phyloP scores from a whole-genome alignment of 2,113 vertebrate genomes.

The Megatriorchis doriae region DNA sequence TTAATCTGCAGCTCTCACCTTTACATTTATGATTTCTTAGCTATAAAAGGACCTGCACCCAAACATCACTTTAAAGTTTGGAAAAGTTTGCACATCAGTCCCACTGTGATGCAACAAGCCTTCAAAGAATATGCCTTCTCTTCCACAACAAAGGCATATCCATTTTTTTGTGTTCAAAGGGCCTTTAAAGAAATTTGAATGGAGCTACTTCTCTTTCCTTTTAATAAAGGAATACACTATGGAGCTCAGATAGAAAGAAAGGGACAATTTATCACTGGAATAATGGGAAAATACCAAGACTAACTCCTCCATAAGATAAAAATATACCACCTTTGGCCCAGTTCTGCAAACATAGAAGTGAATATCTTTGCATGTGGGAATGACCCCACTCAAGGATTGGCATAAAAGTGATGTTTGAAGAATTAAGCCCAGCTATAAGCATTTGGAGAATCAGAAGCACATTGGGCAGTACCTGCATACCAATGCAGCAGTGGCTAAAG shows the following conservation, averaged over 20 bases:
- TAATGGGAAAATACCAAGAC: neutral
- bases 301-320: neutral
- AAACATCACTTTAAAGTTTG: neutral
- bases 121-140: neutral
- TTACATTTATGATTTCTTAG: neutral
- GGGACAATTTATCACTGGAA: neutral
- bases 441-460: neutral
- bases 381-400: neutral
- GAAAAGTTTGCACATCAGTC: neutral
- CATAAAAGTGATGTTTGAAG: neutral
- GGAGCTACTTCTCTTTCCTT: neutral
- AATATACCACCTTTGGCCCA: neutral
- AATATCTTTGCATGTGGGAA: neutral
- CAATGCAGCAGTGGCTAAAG: neutral
- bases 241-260: neutral
- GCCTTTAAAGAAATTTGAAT: neutral
- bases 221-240: neutral
- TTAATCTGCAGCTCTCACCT: slow-evolving; percentile 3
- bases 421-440: neutral
- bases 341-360: neutral
- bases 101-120: neutral
- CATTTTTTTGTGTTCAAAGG: neutral
- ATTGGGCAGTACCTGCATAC: neutral
- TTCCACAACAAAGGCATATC: neutral
- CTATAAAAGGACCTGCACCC: neutral